A percentile compares a stretch with the other conserved stretches of the same genome.
Evolutionary conservation across 2,113 vertebrate species (phyloP).

Genomic region (Elaphurus davidianus): DNA sequence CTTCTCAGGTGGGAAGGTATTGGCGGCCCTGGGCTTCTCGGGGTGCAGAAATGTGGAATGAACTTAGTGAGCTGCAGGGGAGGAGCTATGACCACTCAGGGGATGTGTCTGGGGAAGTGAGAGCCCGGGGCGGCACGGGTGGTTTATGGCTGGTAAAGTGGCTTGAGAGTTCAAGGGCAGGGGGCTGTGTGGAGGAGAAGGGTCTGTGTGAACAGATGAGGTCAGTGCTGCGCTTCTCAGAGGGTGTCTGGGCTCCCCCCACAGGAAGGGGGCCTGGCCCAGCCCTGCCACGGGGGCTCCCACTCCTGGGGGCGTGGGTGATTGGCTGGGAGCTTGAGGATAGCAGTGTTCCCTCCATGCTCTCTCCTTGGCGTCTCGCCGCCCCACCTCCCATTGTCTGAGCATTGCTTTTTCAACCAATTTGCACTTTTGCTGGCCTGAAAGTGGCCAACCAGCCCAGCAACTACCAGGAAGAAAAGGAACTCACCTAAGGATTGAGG

Average conservation of each 20-base stretch:
- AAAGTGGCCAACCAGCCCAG: background rate
- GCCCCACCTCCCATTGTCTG: background rate
- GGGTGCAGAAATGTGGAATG: background rate
- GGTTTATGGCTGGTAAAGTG: background rate
- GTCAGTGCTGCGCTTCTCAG: background rate
- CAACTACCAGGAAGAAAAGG: background rate
- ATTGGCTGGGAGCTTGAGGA: background rate
- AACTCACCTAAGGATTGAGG: background rate
- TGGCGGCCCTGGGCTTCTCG: background rate
- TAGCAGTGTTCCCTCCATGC: background rate
- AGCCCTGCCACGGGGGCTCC: rapidly evolving
- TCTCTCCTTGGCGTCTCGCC: background rate
- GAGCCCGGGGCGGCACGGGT: rapidly evolving
- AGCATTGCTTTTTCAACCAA: background rate
- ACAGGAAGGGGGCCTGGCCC: rapidly evolving
- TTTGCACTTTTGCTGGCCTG: background rate
- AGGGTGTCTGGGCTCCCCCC: background rate
- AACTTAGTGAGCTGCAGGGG: background rate
- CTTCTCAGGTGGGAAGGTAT: background rate
- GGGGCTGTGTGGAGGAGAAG: background rate
- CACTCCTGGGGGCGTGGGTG: background rate
- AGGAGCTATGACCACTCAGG: background rate
- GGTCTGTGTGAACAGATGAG: background rate
- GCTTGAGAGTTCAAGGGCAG: background rate
- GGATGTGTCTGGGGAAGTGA: background rate